These are phyloP conservation scores for Drosophila paracracens DNA, from an alignment of 2,888 invertebrate genomes.

Conservation along the genomic window DNA sequence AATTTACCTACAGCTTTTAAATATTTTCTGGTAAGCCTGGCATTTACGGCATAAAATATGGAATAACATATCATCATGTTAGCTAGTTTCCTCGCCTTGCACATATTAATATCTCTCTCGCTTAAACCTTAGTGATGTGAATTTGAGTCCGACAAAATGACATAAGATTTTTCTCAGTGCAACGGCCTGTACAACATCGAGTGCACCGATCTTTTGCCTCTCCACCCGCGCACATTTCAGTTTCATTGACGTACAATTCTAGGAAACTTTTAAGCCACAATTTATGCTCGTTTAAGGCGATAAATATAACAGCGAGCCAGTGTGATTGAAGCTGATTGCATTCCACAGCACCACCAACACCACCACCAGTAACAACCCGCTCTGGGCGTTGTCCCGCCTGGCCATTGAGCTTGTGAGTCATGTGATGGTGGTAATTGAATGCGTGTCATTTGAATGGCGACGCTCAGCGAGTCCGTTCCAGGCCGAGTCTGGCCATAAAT, in stretches of 20 bases:
- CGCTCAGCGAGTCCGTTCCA: slow-evolving; percentile 34
- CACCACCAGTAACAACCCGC: not conserved
- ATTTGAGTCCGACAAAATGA: not conserved
- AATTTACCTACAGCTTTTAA: not conserved
- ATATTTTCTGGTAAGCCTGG: not conserved
- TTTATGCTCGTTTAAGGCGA: slow-evolving; percentile 83
- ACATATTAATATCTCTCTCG: not conserved
- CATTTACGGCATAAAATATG: not conserved
- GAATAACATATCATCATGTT: not conserved
- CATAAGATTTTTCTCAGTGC: slow-evolving; percentile 14
- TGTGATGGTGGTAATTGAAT: slow-evolving; percentile 70
- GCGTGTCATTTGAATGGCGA: slow-evolving; percentile 70
- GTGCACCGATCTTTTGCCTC: slow-evolving; percentile 21
- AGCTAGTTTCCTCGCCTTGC: not conserved
- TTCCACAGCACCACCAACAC: slow-evolving; percentile 44
- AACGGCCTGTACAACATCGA: not conserved
- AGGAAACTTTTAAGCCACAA: slow-evolving; percentile 81
- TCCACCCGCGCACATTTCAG: slow-evolving; percentile 37
- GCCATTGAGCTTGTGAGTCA: slow-evolving; percentile 57
- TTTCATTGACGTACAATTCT: slow-evolving; percentile 71
- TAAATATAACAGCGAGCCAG: slow-evolving; percentile 74
- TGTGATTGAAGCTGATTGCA: slow-evolving; percentile 78
- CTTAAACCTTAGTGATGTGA: not conserved
- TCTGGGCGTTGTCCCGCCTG: slow-evolving; percentile 4
- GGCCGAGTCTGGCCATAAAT: slow-evolving; percentile 40